phyloP scores from a whole-genome alignment of 1,140 invertebrate genomes.

The Diachasmimorpha longicaudata region DNA sequence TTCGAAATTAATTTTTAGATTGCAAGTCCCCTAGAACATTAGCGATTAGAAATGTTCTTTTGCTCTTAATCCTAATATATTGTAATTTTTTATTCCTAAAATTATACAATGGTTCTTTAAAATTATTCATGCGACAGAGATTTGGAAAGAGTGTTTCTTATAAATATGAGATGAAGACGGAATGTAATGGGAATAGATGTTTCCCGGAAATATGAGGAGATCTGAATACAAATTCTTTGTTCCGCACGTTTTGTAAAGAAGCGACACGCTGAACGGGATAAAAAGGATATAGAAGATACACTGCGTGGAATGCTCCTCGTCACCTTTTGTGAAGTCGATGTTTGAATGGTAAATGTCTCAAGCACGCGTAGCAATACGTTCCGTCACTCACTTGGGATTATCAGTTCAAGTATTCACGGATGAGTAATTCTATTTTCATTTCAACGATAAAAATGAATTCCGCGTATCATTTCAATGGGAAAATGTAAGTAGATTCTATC shows the following conservation, averaged over 20 bases:
- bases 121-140: background rate
- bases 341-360: constrained; percentile 23
- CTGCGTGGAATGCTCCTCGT: background rate
- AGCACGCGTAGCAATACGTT: constrained; percentile 17
- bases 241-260: background rate
- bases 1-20: no score
- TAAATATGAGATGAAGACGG: background rate
- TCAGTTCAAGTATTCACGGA: background rate
- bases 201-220: background rate
- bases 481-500: background rate
- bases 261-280: background rate
- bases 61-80: no score
- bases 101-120: background rate
- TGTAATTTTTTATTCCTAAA: no score
- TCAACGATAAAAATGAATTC: background rate
- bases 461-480: background rate
- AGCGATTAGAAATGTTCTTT: no score
- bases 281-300: background rate
- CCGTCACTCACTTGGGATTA: background rate
- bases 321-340: constrained; percentile 19
- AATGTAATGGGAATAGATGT: background rate
- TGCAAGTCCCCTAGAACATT: no score
- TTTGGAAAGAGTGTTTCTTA: background rate
- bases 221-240: background rate
- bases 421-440: background rate